Conservation (phyloP, 2,113 vertebrate species). For the Sturnus vulgaris region DNA sequence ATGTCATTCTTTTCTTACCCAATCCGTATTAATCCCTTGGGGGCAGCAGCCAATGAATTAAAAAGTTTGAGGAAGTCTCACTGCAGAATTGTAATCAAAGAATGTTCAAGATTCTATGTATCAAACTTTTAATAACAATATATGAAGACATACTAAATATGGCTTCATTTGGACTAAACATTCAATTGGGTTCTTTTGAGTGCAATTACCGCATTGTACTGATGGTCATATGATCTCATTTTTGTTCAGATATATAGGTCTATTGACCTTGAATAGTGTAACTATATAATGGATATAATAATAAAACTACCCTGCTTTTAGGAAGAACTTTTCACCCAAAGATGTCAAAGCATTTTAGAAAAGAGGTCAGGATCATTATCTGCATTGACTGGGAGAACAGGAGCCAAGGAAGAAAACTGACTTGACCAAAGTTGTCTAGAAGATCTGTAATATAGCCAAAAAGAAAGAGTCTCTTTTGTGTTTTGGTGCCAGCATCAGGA, state of each 20-base stretch:
- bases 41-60: slow-evolving; percentile 39
- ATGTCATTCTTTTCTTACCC: slow-evolving; percentile 58
- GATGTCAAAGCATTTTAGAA: slow-evolving; percentile 42
- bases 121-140: slow-evolving; percentile 6
- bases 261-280: slow-evolving; percentile 36
- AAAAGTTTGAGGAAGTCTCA: slow-evolving; percentile 45
- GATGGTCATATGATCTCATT: slow-evolving; percentile 32
- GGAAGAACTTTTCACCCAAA: slow-evolving; percentile 56
- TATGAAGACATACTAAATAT: slow-evolving; percentile 22
- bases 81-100: slow-evolving; percentile 43
- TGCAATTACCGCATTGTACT: neutral
- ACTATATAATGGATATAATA: slow-evolving; percentile 51
- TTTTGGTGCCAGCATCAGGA: neutral
- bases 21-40: slow-evolving; percentile 47
- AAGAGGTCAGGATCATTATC: slow-evolving; percentile 61
- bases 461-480: neutral
- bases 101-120: slow-evolving; percentile 5
- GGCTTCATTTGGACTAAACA: slow-evolving; percentile 55
- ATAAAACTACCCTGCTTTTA: slow-evolving; percentile 19
- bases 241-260: slow-evolving; percentile 3
- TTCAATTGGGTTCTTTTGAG: slow-evolving; percentile 15
- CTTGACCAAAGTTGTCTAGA: slow-evolving; percentile 33
- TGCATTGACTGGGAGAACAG: neutral
- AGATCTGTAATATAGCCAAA: neutral
- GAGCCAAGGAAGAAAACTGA: slow-evolving; percentile 22